phyloP scores from a whole-genome alignment of 1,140 invertebrate species.

The Chrysomallon squamiferum region DNA sequence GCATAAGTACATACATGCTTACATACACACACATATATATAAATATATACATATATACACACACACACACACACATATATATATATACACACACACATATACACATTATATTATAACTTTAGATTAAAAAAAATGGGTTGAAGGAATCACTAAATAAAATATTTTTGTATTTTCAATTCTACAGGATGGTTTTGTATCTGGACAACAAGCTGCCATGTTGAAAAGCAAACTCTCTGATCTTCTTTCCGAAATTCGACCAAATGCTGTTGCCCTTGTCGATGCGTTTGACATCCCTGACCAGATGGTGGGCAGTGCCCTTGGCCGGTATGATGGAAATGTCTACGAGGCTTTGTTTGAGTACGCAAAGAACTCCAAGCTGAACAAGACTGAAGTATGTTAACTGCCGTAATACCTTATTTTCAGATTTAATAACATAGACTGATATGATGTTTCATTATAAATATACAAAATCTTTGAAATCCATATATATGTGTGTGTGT shows the following conservation, averaged over 20 bases:
- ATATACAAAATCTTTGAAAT: neutral
- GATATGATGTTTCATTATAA: neutral
- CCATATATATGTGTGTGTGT: neutral
- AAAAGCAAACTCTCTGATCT: conserved; percentile 75
- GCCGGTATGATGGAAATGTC: conserved; percentile 88
- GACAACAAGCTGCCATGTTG: conserved; percentile 71
- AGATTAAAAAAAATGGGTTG: too few species aligned
- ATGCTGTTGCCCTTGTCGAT: conserved; percentile 89
- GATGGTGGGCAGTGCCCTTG: conserved; percentile 81
- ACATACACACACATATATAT: too few species aligned
- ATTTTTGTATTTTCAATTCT: too few species aligned
- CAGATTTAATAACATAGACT: neutral
- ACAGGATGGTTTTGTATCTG: conserved; percentile 47
- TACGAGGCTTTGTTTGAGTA: conserved; percentile 87
- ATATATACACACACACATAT: too few species aligned
- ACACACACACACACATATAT: too few species aligned
- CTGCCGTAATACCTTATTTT: neutral
- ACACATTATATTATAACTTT: too few species aligned
- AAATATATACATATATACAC: too few species aligned
- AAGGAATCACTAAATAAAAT: too few species aligned
- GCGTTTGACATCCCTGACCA: conserved; percentile 87
- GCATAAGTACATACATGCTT: too few species aligned
- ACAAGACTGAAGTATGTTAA: conserved; percentile 70
- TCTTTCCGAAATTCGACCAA: conserved; percentile 76
- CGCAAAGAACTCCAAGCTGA: conserved; percentile 85